phyloP scores from a whole-genome alignment of 2,888 invertebrate genomes.

The Stenoptilia bipunctidactyla region DNA sequence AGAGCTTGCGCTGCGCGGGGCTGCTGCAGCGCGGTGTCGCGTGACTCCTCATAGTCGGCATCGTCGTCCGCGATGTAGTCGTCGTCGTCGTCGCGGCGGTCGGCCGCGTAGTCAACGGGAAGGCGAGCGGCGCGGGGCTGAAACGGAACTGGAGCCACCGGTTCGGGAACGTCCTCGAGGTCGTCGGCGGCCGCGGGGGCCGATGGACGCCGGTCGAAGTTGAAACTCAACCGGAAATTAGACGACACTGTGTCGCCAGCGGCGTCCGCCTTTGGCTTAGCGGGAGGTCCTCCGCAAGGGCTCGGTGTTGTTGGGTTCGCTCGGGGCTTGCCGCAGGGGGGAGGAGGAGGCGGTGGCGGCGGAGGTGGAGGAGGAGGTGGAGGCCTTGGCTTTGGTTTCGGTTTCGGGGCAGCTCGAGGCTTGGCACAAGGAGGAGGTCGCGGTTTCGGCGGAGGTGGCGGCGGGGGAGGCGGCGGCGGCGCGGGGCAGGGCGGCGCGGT shows the following conservation, averaged over 20 bases:
- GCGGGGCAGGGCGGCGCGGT: conserved; percentile 15
- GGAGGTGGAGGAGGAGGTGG: conserved; percentile 25
- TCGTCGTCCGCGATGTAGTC: conserved; percentile 28
- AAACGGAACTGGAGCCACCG: conserved; percentile 33
- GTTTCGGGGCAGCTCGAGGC: conserved; percentile 21
- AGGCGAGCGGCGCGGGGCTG: conserved; percentile 47
- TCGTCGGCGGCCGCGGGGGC: conserved; percentile 22
- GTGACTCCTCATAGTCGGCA: conserved; percentile 56
- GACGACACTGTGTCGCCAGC: conserved; percentile 43
- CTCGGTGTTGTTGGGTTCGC: conserved; percentile 38
- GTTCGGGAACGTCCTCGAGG: conserved; percentile 18
- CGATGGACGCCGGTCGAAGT: conserved; percentile 42
- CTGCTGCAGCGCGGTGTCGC: conserved; percentile 38
- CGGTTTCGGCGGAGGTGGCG: conserved; percentile 24
- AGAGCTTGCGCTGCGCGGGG: conserved; percentile 45
- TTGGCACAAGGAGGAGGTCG: conserved; percentile 22
- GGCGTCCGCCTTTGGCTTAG: conserved; percentile 34
- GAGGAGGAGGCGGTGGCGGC: conserved; percentile 30
- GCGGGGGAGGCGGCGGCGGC: conserved; percentile 23
- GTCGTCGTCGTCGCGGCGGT: conserved; percentile 42
- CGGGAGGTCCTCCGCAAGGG: conserved; percentile 25
- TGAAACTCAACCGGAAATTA: conserved; percentile 50
- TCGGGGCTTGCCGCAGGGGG: conserved; percentile 43
- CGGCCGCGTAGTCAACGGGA: conserved; percentile 25
- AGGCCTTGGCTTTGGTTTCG: conserved; percentile 26